These are phyloP conservation scores for Coregonus sp. DNA, from an alignment of 2,797 vertebrate genomes.

Conservation along the genomic window DNA sequence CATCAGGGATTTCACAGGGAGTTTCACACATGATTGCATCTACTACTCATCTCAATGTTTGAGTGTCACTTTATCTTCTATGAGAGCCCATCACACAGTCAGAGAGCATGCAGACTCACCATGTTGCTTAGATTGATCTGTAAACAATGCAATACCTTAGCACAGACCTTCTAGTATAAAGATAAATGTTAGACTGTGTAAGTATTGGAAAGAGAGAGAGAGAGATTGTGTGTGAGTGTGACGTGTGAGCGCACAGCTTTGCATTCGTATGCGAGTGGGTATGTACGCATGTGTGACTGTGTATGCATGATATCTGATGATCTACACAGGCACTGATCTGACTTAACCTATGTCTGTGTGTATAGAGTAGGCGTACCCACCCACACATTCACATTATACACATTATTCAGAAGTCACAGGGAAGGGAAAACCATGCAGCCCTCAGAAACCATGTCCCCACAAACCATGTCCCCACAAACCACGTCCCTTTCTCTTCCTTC, in stretches of 20 bases:
- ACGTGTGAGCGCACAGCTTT: background rate
- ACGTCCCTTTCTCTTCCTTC: background rate
- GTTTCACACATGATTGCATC: background rate
- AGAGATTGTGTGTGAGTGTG: background rate
- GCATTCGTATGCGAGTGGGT: background rate
- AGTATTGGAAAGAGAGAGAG: background rate
- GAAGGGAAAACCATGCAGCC: background rate
- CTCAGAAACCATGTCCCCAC: background rate
- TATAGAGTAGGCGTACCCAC: background rate
- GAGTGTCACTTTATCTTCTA: background rate
- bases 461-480: background rate
- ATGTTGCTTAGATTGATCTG: background rate
- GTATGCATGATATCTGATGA: background rate
- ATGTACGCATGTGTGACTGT: background rate
- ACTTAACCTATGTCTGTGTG: background rate
- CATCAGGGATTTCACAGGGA: background rate
- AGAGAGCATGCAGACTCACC: background rate
- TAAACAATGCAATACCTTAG: background rate
- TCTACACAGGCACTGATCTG: no score
- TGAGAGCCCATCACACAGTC: background rate
- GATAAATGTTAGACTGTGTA: background rate
- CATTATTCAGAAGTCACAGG: background rate
- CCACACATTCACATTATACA: background rate
- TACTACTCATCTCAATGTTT: background rate
- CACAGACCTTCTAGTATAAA: background rate